phyloP scores from a whole-genome alignment of 2,113 vertebrate species.

The Amphiprion percula region DNA sequence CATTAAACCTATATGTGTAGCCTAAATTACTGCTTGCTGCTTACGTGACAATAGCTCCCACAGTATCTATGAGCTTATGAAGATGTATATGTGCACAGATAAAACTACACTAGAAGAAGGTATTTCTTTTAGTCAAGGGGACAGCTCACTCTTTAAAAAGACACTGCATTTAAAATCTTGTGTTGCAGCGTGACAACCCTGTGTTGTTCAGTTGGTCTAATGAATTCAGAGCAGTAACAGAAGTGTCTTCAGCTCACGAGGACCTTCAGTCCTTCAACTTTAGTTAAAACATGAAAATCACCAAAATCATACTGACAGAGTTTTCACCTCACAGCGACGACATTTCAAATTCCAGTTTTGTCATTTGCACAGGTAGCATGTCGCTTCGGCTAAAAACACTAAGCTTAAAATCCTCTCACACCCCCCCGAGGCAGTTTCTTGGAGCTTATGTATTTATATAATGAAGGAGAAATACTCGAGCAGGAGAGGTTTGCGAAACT shows the following conservation, averaged over 20 bases:
- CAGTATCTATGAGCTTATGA: not conserved
- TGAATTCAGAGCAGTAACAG: not conserved
- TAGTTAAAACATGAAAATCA: not conserved
- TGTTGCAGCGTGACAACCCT: not conserved
- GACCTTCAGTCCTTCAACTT: not conserved
- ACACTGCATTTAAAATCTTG: not conserved
- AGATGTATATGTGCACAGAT: fast-evolving
- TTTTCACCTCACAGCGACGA: slow-evolving; percentile 13
- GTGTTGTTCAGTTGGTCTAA: not conserved
- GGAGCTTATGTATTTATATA: slow-evolving; percentile 37
- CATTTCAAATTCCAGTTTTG: not conserved
- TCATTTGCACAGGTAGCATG: slow-evolving; percentile 16
- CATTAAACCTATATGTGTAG: too few species aligned
- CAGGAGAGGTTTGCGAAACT: slow-evolving; percentile 43
- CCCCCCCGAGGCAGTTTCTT: slow-evolving; percentile 14
- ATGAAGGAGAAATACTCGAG: slow-evolving; percentile 36
- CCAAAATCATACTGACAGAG: slow-evolving; percentile 3
- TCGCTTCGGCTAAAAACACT: not conserved
- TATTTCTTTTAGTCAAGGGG: not conserved
- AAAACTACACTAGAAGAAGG: not conserved
- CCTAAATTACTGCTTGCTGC: not conserved
- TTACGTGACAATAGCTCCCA: not conserved
- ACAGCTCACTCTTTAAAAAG: not conserved
- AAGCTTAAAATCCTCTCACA: slow-evolving; percentile 37
- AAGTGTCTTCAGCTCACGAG: not conserved